Base-by-base conservation (phyloP, 2,888 invertebrate species). In the Eustalomyia histrio region DNA sequence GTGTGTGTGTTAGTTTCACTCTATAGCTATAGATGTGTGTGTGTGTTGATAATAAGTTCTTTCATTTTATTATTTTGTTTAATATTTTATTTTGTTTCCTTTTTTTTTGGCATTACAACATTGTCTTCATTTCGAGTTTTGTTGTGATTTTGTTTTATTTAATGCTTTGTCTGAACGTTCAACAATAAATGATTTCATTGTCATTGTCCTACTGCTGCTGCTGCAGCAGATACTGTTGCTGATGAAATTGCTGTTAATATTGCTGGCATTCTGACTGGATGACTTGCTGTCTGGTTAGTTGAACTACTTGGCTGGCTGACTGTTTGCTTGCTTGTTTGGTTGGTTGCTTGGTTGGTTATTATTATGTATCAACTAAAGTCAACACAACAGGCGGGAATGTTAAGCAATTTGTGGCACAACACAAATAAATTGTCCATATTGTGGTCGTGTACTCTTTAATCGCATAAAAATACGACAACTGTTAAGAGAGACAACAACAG, bases 401-500 rank as follows among this genome's bases (percentile, higher is more conserved):
- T 75, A 60, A 81, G 39, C 81, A 83, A 83, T 84, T 84, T 83
- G 84, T 80, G 85, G 85, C 83, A 83, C 68, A 84, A 85, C 85
- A 75, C 83, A 86, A 84, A 86, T 85, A 83, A 86, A 85, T 84
- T 85, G 84, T 85, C 83, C 86, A 85, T 84, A 86, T 85, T 87
- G 88, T 84, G 84, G 86, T 86, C 83, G 86, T 84, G 78, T 86
- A 85, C 80, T 83, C 83, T 86, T 87, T 87, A 87, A 87, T 87
- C 74, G 78, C 18, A 60, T 50, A 67, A 85, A 84, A 85, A 84
- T 84, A 83, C 82, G 80, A 82, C 79, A 79, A 84, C 84, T 80
- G 73, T 69, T 64, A 47, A 60, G 53, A 53, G 57, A 55, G 74
- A 24, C 35, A 21, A 74, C 58, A 6, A 58, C 35, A 50, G 64